Conservation (phyloP, 2,113 vertebrate genomes). For the Columba janthina region DNA sequence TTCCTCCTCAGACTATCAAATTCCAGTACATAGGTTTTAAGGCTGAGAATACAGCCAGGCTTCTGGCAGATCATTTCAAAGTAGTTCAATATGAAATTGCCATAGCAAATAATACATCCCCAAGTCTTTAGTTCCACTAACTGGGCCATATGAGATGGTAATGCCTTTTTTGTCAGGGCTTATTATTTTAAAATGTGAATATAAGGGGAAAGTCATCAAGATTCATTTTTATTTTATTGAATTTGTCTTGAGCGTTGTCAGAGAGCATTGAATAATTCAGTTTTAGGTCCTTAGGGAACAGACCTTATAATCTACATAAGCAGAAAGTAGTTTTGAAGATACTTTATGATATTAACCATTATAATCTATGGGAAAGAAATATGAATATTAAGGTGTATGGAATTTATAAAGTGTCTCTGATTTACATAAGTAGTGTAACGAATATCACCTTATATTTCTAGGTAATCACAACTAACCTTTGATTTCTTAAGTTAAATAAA, state of each 20-base stretch:
- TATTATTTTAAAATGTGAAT: constrained; percentile 59
- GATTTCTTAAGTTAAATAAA: neutral
- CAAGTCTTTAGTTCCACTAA: constrained; percentile 42
- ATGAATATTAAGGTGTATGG: neutral
- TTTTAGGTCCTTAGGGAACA: constrained; percentile 34
- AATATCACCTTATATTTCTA: neutral
- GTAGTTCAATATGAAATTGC: constrained; percentile 1
- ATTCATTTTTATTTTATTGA: constrained; percentile 61
- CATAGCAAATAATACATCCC: neutral
- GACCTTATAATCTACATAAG: constrained; percentile 44
- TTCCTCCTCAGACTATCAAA: neutral
- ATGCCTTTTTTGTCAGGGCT: constrained; percentile 47
- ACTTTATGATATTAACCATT: neutral
- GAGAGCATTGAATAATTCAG: constrained; percentile 58
- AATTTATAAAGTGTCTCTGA: constrained; percentile 5
- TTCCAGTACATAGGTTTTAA: neutral
- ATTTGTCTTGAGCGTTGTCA: constrained; percentile 58
- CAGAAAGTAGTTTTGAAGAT: constrained; percentile 46
- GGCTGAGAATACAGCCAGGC: constrained; percentile 3
- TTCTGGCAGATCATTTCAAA: neutral
- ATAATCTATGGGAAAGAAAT: constrained; percentile 32
- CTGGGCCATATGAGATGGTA: constrained; percentile 48
- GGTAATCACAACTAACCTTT: neutral
- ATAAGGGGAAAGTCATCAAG: constrained; percentile 9
- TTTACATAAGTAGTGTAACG: neutral